Conservation (phyloP, 1,140 invertebrate species). For the Pogonomyrmex barbatus region DNA sequence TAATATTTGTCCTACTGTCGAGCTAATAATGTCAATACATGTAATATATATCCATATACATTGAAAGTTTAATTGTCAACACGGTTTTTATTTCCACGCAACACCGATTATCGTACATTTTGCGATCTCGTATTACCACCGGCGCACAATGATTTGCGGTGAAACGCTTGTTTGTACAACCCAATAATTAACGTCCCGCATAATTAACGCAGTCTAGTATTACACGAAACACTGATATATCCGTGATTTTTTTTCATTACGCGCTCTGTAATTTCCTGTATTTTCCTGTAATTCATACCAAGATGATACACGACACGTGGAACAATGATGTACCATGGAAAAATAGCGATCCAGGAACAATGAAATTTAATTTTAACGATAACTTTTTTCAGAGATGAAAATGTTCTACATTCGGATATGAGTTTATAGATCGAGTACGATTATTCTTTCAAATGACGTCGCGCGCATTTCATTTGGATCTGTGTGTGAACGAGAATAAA, state of each 20-base stretch:
- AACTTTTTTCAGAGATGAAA: not conserved
- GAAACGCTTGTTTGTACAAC: constrained; percentile 50
- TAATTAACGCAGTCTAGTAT: constrained; percentile 46
- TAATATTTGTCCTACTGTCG: not conserved
- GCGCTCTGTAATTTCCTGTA: constrained; percentile 19
- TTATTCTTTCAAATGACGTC: not conserved
- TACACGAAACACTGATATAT: not conserved
- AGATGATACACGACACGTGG: not conserved
- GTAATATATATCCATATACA: not conserved
- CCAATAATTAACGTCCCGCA: constrained; percentile 51
- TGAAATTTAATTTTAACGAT: constrained; percentile 23
- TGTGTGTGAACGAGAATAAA: not conserved
- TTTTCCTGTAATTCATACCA: constrained; percentile 3
- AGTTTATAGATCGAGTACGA: not conserved
- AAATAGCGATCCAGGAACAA: not conserved
- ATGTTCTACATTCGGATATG: not conserved
- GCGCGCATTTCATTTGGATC: not conserved
- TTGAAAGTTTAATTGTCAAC: constrained; percentile 75
- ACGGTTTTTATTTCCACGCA: constrained; percentile 20
- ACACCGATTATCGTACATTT: constrained; percentile 54
- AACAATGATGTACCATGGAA: not conserved
- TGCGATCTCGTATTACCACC: constrained; percentile 31
- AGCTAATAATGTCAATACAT: not conserved
- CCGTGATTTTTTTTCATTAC: constrained; percentile 20
- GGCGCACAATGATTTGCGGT: constrained; percentile 49